These are phyloP conservation scores for Pelagia noctiluca DNA, from an alignment of 30 jellyfish, hydroid and myxozoan genomes.

Conservation along the genomic window DNA sequence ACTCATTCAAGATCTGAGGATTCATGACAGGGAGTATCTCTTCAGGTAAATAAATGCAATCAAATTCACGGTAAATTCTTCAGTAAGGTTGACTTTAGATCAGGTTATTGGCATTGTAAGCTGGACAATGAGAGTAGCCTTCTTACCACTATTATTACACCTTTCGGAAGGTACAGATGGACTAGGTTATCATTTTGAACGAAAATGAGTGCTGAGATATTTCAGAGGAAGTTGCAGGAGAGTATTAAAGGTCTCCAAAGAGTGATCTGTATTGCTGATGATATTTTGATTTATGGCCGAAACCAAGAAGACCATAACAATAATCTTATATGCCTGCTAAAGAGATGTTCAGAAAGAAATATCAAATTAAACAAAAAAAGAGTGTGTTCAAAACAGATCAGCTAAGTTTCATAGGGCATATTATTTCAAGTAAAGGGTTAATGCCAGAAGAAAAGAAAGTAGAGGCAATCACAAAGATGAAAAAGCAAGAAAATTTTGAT, in stretches of 20 bases:
- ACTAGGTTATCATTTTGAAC: too few relatives aligned
- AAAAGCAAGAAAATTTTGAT: conserved; percentile 20
- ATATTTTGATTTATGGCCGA: conserved; percentile 19
- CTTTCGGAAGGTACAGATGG: too few relatives aligned
- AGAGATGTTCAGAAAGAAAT: conserved; percentile 22
- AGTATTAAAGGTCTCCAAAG: conserved; percentile 28
- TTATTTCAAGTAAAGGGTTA: conserved; percentile 15
- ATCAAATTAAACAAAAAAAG: conserved; percentile 22
- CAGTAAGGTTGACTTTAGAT: conserved; percentile 8
- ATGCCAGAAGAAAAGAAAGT: conserved; percentile 33
- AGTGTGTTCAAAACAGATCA: conserved; percentile 12
- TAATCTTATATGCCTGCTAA: background rate
- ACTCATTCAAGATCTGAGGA: too few relatives aligned
- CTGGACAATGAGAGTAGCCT: conserved; percentile 22
- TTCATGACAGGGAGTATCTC: too few relatives aligned
- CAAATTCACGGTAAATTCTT: too few relatives aligned
- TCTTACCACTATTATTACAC: conserved; percentile 17
- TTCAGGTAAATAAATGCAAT: too few relatives aligned
- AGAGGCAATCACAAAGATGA: conserved; percentile 55
- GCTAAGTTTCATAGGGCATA: conserved; percentile 33
- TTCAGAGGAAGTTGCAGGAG: too few relatives aligned
- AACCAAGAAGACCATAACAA: conserved; percentile 31
- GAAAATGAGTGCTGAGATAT: too few relatives aligned
- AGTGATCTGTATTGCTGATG: conserved; percentile 32
- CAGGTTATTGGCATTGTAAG: conserved; percentile 19